A percentile compares a stretch with the other conserved stretches of the same genome.
Evolutionary conservation across 2,888 invertebrate genomes (phyloP).

Genomic region (Aquatica leii): DNA sequence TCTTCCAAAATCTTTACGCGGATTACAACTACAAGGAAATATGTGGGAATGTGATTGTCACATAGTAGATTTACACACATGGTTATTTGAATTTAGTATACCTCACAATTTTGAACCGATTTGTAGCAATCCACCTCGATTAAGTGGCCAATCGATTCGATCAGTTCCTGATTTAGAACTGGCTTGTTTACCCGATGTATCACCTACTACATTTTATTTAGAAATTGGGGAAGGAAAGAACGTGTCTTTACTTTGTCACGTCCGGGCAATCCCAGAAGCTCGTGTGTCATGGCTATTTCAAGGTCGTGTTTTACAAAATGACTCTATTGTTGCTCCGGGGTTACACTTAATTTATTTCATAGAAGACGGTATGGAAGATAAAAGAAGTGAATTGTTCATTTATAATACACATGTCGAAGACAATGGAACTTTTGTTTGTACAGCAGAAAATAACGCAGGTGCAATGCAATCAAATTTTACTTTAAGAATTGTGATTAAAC

Average conservation of each 20-base stretch:
- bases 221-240: slow-evolving; percentile 84
- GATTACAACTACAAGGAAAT: slow-evolving; percentile 84
- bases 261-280: slow-evolving; percentile 83
- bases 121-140: slow-evolving; percentile 75
- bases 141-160: slow-evolving; percentile 74
- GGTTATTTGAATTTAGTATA: slow-evolving; percentile 80
- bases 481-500: slow-evolving; percentile 76
- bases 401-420: slow-evolving; percentile 80
- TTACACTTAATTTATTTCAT: slow-evolving; percentile 75
- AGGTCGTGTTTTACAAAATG: slow-evolving; percentile 81
- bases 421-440: slow-evolving; percentile 86
- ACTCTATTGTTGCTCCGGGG: slow-evolving; percentile 72
- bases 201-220: slow-evolving; percentile 76
- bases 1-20: slow-evolving; percentile 79
- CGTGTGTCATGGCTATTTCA: slow-evolving; percentile 85
- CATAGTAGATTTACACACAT: slow-evolving; percentile 77
- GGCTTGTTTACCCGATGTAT: slow-evolving; percentile 83
- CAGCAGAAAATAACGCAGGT: slow-evolving; percentile 87
- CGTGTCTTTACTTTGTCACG: slow-evolving; percentile 80
- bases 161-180: slow-evolving; percentile 74
- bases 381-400: slow-evolving; percentile 80
- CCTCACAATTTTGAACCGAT: slow-evolving; percentile 81
- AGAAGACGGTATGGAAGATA: slow-evolving; percentile 77
- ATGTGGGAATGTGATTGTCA: slow-evolving; percentile 91
- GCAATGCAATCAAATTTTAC: slow-evolving; percentile 82